Conservation (phyloP, 2,888 invertebrate genomes). For the Acronicta leporina region DNA sequence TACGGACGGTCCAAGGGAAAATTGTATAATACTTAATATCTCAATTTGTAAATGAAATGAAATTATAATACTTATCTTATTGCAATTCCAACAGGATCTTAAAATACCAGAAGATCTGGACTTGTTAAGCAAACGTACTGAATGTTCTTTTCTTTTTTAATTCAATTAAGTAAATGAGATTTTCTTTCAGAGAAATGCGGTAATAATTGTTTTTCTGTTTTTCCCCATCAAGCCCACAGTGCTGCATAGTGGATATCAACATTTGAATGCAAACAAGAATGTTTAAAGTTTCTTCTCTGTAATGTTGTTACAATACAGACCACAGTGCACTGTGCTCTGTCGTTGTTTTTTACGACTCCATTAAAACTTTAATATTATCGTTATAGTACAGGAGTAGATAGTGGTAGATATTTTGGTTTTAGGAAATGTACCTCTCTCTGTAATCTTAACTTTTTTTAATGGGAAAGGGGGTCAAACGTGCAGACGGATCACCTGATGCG, state of each 20-base stretch:
- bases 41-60: too few relatives aligned
- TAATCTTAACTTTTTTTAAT: too few relatives aligned
- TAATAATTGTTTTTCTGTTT: conserved; percentile 1
- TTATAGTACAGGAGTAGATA: too few relatives aligned
- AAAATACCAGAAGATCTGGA: not conserved
- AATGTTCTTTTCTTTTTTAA: not conserved
- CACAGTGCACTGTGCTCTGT: not conserved
- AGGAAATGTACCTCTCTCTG: too few relatives aligned
- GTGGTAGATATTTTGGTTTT: too few relatives aligned
- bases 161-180: conserved; percentile 12
- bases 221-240: conserved; percentile 13
- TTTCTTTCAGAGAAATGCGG: conserved; percentile 14
- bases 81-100: too few relatives aligned
- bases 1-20: too few relatives aligned
- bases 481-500: too few relatives aligned
- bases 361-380: not conserved
- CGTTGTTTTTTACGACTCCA: conserved; percentile 1
- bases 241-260: conserved; percentile 25
- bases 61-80: too few relatives aligned
- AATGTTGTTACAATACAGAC: conserved; percentile 8
- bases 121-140: not conserved
- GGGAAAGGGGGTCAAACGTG: too few relatives aligned
- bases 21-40: too few relatives aligned
- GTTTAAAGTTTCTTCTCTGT: conserved; percentile 1
- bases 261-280: conserved; percentile 2